Evolutionary conservation across 2,888 invertebrate genomes (phyloP), one percentile per base, ranked within the genome.

Genomic region (Drosophila quasianomalipes): DNA sequence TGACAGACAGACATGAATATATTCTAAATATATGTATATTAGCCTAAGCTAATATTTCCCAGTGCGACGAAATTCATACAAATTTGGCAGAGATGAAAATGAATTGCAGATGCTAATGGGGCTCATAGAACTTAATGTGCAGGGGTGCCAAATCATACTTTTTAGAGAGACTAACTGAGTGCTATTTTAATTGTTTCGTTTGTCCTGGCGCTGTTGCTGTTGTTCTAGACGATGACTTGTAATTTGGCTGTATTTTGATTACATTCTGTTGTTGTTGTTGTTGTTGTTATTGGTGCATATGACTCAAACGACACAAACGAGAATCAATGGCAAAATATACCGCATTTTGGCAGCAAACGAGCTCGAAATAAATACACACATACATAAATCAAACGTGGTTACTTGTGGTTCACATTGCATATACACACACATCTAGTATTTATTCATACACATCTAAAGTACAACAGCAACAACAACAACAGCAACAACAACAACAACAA

Each of bases 61-160:
- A 72, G 62, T 63, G 69, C 65, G 54, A 69, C 62, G 44, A 74
- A 88, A 85, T 73, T 81, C 85, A 78, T 63, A 74, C 70, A 85
- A 80, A 73, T 76, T 77, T 73, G 71, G 51, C 69, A 71, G 58
- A 84, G 74, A 84, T 85, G 85, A 64, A 84, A 83, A 85, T 89
- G 77, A 83, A 85, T 85, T 78, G 87, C 66, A 33, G 70, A 69
- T 78, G 69, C 81, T 90, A 90, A 84, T 90, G 90, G 77, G 71
- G 52, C 61, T 51, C 44, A 67, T 63, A 61, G 33, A 58, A 54
- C 76, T 69, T 66, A 76, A 68, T 79, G 76, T 47, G 65, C 44
- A 30, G 51, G 75, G 63, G 64, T 69, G 74, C 57, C 72, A 70
- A 53, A 70, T 47, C 31, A 19, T 52, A 37, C 22, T 44, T 52